Evolutionary conservation across 1,140 invertebrate species (phyloP), one percentile per base, ranked within the genome.

Genomic region (Drosophila trapezifrons): DNA sequence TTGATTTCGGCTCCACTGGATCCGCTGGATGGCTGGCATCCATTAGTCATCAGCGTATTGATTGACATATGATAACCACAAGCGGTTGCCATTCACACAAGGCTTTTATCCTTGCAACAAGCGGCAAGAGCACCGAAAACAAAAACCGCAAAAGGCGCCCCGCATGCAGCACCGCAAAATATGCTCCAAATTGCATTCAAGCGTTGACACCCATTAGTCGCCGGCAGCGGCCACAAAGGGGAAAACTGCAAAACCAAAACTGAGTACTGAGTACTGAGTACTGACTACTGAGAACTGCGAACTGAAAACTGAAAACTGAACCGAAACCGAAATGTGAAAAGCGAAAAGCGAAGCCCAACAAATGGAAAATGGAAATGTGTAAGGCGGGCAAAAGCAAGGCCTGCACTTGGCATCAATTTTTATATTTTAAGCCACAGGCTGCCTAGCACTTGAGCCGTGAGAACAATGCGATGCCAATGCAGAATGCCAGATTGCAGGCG

Each of bases 351-450:
- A 71, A 45, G n/a, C 55, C 64, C 46, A 66, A 57, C 45, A 72
- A 77, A 70, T 65, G 55, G 46, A 56, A 74, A 82, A 66, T 79
- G 63, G 62, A 81, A 85, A 81, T 78, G 75, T 51, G 51, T 65
- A 52, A 56, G 51, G 60, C 45, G 63, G 70, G 77, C 62, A 52
- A 55, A 59, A 59, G 82, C 76, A 87, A 76, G 84, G 71, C 67
- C 83, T 79, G 76, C 80, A 89, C 79, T 89, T 89, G 79, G 76
- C 84, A 89, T 89, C 79, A 87, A 87, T 87, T 87, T 87, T 83
- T 87, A 87, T 82, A 87, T 89, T 87, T 87, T 65, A 87, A 87
- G 83, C 83, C 79, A 76, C 84, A 67, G 79, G 64, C 84, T 83
- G 83, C 80, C 76, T 83, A 79, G 56, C 83, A 86, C 84, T 83